These are phyloP conservation scores for Panulirus ornatus DNA, from an alignment of 1,140 invertebrate species.

Conservation along the genomic window DNA sequence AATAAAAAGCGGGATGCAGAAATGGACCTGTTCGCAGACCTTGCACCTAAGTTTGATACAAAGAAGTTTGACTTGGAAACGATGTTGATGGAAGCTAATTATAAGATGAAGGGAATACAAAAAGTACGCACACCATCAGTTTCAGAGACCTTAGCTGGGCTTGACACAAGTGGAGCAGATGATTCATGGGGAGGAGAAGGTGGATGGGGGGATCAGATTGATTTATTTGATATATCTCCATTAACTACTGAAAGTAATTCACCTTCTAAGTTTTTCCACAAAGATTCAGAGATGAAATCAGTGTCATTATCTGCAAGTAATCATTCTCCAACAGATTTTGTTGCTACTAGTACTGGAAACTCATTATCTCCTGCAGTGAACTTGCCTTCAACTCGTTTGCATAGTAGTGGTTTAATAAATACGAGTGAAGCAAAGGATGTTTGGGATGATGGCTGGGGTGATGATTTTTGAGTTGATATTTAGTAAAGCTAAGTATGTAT, in stretches of 20 bases:
- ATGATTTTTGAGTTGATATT: slow-evolving; percentile 4
- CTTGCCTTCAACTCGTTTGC: not conserved
- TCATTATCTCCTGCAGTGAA: not conserved
- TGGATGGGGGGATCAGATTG: slow-evolving; percentile 32
- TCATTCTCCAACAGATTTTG: not conserved
- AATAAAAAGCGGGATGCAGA: slow-evolving; percentile 65
- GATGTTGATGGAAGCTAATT: slow-evolving; percentile 56
- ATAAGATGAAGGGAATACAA: slow-evolving; percentile 4
- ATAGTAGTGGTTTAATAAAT: not conserved
- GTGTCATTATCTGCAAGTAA: not conserved
- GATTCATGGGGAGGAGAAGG: slow-evolving; percentile 48
- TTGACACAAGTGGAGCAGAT: slow-evolving; percentile 42
- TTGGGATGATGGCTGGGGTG: slow-evolving; percentile 31
- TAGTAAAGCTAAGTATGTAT: too few species aligned
- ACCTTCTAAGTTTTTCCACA: not conserved
- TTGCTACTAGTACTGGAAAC: not conserved
- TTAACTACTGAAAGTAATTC: not conserved
- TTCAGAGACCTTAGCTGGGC: slow-evolving; percentile 49
- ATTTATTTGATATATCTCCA: slow-evolving; percentile 23
- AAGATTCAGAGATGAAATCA: not conserved
- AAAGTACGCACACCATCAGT: slow-evolving; percentile 24
- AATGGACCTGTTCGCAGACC: slow-evolving; percentile 61
- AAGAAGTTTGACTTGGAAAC: slow-evolving; percentile 69
- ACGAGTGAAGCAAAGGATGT: slow-evolving; percentile 11
- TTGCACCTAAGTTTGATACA: slow-evolving; percentile 54